Evolutionary conservation across 2,888 invertebrate species (phyloP), one percentile per base, ranked within the genome.

Genomic region (Belgica antarctica): DNA sequence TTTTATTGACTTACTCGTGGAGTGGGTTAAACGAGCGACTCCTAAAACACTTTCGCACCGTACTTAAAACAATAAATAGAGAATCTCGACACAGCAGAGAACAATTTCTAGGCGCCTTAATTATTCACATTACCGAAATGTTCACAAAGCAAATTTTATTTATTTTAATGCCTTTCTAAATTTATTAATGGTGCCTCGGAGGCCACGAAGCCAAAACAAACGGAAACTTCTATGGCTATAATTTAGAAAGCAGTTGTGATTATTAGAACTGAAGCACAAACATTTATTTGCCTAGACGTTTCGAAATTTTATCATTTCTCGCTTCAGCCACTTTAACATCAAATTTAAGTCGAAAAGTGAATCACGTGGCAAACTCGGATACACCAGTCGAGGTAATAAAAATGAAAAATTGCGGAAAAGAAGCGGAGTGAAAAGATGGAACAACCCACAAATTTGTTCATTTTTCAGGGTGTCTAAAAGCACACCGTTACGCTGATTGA

Each of bases 131-230:
- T 46, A 46, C 19, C 19, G n/a, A 36, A 63, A 25, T 25, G n/a
- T 22, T 24, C 41, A 19, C 62, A 62, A 63, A 63, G 46, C 46
- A 41, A n/a, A 24, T 63, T 63, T 63, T 41, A 63, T 63, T 63
- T 63, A 63, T 63, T 63, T 63, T 63, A 63, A 63, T 46, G 63
- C 63, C 41, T 63, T 31, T 46, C 25, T 15, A 12, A 63, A 41
- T 63, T 63, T 24, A 57, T 63, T 46, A 24, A 41, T 41, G 41
- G 41, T 10, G 3, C n/a, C 15, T 41, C n/a, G n/a, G 41, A 41
- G 41, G 41, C 15, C 41, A 15, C 12, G 41, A 41, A 41, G 41
- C 41, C n/a, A n/a, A 41, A 41, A n/a, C n/a, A 41, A 41, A 41
- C 41, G 41, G n/a, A n/a, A 41, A 41, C 41, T n/a, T 41, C 41